These are phyloP conservation scores for Nothocercus julius DNA, from an alignment of 2,113 vertebrate genomes.

Conservation along the genomic window DNA sequence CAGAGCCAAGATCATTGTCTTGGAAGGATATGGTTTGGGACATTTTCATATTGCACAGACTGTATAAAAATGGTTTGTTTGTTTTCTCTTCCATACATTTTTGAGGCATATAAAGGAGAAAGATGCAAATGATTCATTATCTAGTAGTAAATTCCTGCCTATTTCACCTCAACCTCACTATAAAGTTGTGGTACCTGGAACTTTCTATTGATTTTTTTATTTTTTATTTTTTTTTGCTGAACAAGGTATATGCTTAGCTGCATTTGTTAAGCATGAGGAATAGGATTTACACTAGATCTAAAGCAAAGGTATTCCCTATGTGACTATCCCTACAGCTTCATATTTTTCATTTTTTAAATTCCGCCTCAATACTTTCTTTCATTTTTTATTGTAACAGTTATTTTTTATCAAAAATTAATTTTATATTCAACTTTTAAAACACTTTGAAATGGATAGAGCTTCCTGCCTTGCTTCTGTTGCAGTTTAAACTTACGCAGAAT, in stretches of 20 bases:
- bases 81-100: not conserved
- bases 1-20: not conserved
- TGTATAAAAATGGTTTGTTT: not conserved
- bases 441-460: not conserved
- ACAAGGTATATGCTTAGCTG: not conserved
- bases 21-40: not conserved
- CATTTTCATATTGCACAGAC: not conserved
- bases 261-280: not conserved
- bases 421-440: not conserved
- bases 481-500: not conserved
- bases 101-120: not conserved
- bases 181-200: not conserved
- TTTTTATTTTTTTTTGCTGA: not conserved
- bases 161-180: not conserved
- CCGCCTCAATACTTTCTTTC: not conserved
- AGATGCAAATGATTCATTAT: not conserved
- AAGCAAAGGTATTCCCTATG: not conserved
- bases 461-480: constrained; percentile 8
- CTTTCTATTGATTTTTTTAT: not conserved
- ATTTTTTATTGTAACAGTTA: not conserved
- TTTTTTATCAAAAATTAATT: constrained; percentile 31
- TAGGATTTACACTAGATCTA: not conserved
- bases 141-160: not conserved
- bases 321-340: not conserved
- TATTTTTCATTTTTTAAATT: not conserved